A percentile compares a stretch with the other conserved stretches of the same genome.
These are phyloP conservation scores for Drosophila pseudotalamancana DNA, from an alignment of 2,888 invertebrate species.

Conservation along the genomic window DNA sequence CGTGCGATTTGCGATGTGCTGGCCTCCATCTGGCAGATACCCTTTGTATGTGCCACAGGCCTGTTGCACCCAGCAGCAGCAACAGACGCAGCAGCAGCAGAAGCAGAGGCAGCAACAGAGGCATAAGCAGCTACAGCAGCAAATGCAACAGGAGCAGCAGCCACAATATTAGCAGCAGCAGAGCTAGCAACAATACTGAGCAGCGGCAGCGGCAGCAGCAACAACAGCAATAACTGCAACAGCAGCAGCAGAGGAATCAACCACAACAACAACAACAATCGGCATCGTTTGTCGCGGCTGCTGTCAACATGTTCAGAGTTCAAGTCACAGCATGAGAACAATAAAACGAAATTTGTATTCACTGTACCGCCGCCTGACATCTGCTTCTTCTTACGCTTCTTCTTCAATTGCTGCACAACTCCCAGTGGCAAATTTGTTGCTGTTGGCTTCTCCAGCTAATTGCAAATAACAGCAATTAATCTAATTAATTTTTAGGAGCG, in stretches of 20 bases:
- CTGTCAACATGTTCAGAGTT: slow-evolving; percentile 70
- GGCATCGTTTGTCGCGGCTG: slow-evolving; percentile 56
- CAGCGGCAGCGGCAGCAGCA: slow-evolving; percentile 56
- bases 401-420: slow-evolving; percentile 62
- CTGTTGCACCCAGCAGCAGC: slow-evolving; percentile 50
- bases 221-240: slow-evolving; percentile 19
- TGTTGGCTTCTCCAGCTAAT: slow-evolving; percentile 46
- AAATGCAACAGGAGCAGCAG: slow-evolving; percentile 23
- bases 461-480: slow-evolving; percentile 55
- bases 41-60: slow-evolving; percentile 41
- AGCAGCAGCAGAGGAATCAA: background rate
- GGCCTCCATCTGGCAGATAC: slow-evolving; percentile 62
- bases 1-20: slow-evolving; percentile 70
- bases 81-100: slow-evolving; percentile 5
- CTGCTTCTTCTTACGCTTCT: slow-evolving; percentile 30
- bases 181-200: slow-evolving; percentile 19
- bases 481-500: slow-evolving; percentile 27
- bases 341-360: slow-evolving; percentile 32
- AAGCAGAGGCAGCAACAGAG: too few relatives aligned
- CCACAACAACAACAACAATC: slow-evolving; percentile 11
- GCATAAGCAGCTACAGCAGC: background rate
- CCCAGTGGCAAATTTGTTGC: slow-evolving; percentile 65
- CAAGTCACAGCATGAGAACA: slow-evolving; percentile 68
- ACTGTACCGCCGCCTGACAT: slow-evolving; percentile 14
- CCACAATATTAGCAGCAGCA: background rate